Conservation (phyloP, 1,140 invertebrate species). For the Oreohelix idahoensis region DNA sequence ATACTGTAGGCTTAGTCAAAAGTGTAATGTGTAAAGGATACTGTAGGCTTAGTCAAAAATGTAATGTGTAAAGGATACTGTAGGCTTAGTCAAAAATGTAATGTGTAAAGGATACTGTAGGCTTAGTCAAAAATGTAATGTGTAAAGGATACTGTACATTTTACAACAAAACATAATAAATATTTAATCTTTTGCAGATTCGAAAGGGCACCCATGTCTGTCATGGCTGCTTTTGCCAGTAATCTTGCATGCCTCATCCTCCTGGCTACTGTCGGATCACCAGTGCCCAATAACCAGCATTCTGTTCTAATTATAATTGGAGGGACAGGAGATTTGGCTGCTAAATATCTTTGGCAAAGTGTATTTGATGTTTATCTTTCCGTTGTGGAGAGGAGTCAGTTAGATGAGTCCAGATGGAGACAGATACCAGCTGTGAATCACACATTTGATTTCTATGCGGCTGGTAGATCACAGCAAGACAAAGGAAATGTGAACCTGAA, state of each 20-base stretch:
- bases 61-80: no score
- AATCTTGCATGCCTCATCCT: background rate
- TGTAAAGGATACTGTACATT: no score
- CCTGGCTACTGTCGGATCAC: background rate
- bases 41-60: no score
- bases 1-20: no score
- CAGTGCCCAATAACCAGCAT: constrained; percentile 33
- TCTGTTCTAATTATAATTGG: constrained; percentile 60
- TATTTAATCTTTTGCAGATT: background rate
- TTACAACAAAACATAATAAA: no score
- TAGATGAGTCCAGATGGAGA: constrained; percentile 3
- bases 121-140: no score
- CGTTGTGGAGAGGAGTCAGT: background rate
- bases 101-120: no score
- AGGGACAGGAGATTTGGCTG: constrained; percentile 65
- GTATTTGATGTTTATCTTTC: constrained; percentile 58
- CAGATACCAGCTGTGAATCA: constrained; percentile 44
- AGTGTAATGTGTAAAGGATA: no score
- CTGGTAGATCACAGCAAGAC: constrained; percentile 43
- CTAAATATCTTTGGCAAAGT: constrained; percentile 68
- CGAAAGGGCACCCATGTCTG: background rate
- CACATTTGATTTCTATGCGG: constrained; percentile 59
- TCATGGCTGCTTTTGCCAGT: background rate
- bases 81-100: no score
- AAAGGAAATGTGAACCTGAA: constrained; percentile 47